A percentile compares a stretch with the other conserved stretches of the same genome.
Conservation (phyloP, 2,113 vertebrate genomes). For the Thamnaconus septentrionalis region DNA sequence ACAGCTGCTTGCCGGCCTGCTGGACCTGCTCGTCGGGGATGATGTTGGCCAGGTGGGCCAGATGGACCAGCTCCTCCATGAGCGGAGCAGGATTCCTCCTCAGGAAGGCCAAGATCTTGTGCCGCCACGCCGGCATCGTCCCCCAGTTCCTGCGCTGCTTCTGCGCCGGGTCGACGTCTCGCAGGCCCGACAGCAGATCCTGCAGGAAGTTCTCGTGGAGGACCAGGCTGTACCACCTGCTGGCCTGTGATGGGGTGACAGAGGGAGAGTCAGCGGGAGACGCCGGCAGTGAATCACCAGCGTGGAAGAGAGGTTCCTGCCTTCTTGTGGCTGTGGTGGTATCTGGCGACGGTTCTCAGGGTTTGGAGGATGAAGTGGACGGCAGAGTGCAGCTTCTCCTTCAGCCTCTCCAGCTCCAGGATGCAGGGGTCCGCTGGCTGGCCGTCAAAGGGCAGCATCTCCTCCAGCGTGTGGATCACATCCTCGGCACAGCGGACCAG, state of each 20-base stretch:
- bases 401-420: constrained; percentile 55
- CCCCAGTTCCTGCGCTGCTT: constrained; percentile 6
- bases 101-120: constrained; percentile 56
- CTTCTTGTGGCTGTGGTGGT: constrained; percentile 63
- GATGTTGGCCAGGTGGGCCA: constrained; percentile 61
- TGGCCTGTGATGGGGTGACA: constrained; percentile 38
- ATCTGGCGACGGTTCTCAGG: constrained; percentile 61
- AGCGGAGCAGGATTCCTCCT: constrained; percentile 66
- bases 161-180: not conserved
- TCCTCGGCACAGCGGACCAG: constrained; percentile 65
- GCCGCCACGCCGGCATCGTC: constrained; percentile 50
- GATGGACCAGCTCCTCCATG: constrained; percentile 65
- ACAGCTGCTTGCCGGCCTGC: constrained; percentile 54
- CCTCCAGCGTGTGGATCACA: constrained; percentile 49
- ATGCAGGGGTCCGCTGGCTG: constrained; percentile 48
- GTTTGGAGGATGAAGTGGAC: constrained; percentile 54
- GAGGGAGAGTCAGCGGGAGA: not conserved
- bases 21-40: constrained; percentile 57
- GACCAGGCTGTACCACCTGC: constrained; percentile 66
- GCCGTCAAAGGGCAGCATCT: constrained; percentile 22
- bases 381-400: constrained; percentile 52
- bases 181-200: constrained; percentile 59
- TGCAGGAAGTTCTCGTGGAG: constrained; percentile 73
- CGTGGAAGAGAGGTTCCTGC: constrained; percentile 7
- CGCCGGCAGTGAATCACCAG: not conserved